Conservation (phyloP, 2,113 vertebrate species). For the Maccullochella peelii region DNA sequence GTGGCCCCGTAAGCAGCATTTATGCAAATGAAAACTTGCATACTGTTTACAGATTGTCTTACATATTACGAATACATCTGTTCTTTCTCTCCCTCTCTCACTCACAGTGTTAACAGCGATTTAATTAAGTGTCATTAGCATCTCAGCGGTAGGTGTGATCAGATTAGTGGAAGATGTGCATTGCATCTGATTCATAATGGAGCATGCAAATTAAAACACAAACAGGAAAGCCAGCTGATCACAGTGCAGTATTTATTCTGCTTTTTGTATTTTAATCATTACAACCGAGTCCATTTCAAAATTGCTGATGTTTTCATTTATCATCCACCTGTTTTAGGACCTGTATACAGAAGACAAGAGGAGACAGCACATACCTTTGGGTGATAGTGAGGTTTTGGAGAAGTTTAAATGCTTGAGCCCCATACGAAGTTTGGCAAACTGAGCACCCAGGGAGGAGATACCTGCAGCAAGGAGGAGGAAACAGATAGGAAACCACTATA, state of each 20-base stretch:
- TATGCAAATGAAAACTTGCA: constrained; percentile 16
- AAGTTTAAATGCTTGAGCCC: constrained; percentile 96
- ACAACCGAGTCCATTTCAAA: neutral
- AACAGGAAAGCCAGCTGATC: neutral
- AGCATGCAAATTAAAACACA: neutral
- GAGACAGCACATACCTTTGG: constrained; percentile 89
- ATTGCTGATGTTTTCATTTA: neutral
- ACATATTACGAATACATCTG: constrained; percentile 1
- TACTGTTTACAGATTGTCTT: neutral
- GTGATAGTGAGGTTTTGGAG: constrained; percentile 95
- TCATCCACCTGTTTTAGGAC: neutral
- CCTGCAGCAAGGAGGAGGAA: constrained; percentile 79
- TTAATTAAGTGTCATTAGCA: constrained; percentile 46
- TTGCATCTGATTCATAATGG: neutral
- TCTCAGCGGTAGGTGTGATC: constrained; percentile 2
- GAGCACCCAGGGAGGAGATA: constrained; percentile 91
- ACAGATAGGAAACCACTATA: neutral
- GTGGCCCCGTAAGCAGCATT: neutral
- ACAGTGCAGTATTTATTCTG: too few relatives aligned
- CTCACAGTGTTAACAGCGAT: neutral
- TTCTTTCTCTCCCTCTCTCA: neutral
- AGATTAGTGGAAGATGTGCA: constrained; percentile 41
- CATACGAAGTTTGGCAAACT: constrained; percentile 94
- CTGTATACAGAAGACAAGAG: neutral
- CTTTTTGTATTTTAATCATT: neutral